Conservation (phyloP, 2,797 vertebrate species). For the Chromis chromis region DNA sequence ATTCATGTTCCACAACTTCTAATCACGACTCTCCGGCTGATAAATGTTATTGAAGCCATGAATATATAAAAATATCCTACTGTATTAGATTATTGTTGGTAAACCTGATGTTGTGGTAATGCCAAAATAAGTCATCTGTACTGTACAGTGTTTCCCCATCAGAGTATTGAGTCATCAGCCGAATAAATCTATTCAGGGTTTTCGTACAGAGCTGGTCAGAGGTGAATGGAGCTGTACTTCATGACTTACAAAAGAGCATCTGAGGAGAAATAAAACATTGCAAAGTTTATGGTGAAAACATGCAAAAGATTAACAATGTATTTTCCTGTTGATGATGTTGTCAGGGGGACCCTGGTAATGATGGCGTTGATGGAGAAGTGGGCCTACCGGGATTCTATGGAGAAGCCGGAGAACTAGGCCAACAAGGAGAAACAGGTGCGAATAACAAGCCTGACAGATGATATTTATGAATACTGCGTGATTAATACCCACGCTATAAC, state of each 20-base stretch:
- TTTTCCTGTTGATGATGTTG: slow-evolving; percentile 61
- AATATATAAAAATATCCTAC: slow-evolving; percentile 59
- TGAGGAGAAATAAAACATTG: slow-evolving; percentile 7
- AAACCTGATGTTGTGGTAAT: slow-evolving; percentile 49
- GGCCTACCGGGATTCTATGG: slow-evolving; percentile 85
- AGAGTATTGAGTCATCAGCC: slow-evolving; percentile 20
- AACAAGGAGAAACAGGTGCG: slow-evolving; percentile 81
- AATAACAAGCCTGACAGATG: slow-evolving; percentile 22
- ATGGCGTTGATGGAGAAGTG: slow-evolving; percentile 82
- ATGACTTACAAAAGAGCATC: slow-evolving; percentile 12
- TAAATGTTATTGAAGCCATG: slow-evolving; percentile 70
- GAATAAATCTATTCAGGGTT: slow-evolving; percentile 32
- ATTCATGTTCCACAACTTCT: slow-evolving; percentile 72
- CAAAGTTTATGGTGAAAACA: slow-evolving; percentile 31
- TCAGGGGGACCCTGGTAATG: slow-evolving; percentile 84
- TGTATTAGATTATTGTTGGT: slow-evolving; percentile 55
- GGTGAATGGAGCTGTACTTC: slow-evolving; percentile 18
- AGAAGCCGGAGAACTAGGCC: slow-evolving; percentile 83
- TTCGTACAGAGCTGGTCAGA: slow-evolving; percentile 28
- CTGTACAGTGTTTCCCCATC: slow-evolving; percentile 35
- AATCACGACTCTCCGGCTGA: slow-evolving; percentile 66
- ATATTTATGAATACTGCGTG: slow-evolving; percentile 11
- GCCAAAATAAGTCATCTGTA: slow-evolving; percentile 40
- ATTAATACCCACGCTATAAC: slow-evolving; percentile 4
- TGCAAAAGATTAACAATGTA: slow-evolving; percentile 41